Evolutionary conservation across 37 sponge, comb jelly and placozoan genomes (phyloP).

Genomic region (Haliclona indistincta): DNA sequence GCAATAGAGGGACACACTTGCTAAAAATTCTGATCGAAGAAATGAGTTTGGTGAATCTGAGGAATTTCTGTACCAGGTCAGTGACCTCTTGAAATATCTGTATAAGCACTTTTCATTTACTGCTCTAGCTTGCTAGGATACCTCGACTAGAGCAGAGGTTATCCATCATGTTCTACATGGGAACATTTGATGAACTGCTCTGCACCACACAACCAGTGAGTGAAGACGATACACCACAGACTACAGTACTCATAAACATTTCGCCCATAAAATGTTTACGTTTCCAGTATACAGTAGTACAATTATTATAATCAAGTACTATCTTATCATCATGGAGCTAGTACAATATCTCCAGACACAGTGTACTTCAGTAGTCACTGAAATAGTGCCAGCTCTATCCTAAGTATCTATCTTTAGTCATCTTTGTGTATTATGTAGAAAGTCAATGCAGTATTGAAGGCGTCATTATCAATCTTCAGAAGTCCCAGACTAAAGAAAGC

Average conservation of each 20-base stretch:
- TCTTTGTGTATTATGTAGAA: conserved; percentile 24
- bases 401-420: too few species aligned
- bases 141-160: conserved; percentile 74
- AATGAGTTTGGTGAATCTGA: conserved; percentile 85
- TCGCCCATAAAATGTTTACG: too few species aligned
- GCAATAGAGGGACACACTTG: conserved; percentile 35
- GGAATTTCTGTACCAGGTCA: conserved; percentile 75
- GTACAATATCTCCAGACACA: too few species aligned
- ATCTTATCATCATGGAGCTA: too few species aligned
- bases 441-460: conserved; percentile 69
- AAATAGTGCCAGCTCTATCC: too few species aligned
- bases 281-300: too few species aligned
- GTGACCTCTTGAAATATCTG: too few species aligned
- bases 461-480: conserved; percentile 66
- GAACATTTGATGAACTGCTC: conserved; percentile 85
- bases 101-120: not conserved
- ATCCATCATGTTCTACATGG: conserved; percentile 79
- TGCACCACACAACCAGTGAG: conserved; percentile 66
- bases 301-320: too few species aligned
- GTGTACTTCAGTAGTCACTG: too few species aligned
- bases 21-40: conserved; percentile 39
- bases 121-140: conserved; percentile 66
- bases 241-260: too few species aligned
- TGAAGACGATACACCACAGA: too few species aligned
- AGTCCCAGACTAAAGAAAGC: conserved; percentile 72